Evolutionary conservation across 1,140 invertebrate genomes (phyloP), one percentile per base, ranked within the genome.

Genomic region (Amphibalanus amphitrite): DNA sequence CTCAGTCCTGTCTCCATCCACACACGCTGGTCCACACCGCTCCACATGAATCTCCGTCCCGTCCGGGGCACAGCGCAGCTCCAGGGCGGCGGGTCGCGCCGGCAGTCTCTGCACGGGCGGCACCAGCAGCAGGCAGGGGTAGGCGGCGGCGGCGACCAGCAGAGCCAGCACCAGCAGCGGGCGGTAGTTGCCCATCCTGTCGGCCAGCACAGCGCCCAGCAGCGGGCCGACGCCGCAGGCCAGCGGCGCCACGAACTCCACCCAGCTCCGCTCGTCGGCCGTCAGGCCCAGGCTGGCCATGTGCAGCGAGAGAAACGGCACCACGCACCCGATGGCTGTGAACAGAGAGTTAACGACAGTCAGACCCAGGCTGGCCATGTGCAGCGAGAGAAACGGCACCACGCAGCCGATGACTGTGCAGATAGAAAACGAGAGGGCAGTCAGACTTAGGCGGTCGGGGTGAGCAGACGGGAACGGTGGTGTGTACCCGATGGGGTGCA

Each of bases 271-370:
- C 77, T 92, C 88, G 25, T 85, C 82, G 72, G 84, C 81, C 65
- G 85, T 86, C 67, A 93, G 76, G 1, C 89, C 90, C 69, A 89
- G 80, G 38, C 83, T 78, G 70, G 84, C 79, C 82, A 91, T 90
- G 78, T 90, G 89, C 17, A 87, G 80, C 1, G 88, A 84, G 30
- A 92, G 84, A 77, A 89, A 89, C 23, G 90, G 86, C 74, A 89
- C 86, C 65, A 92, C 81, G 75, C 87, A 88, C 73, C 89, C 87
- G 75, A 92, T 80, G 72, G 86, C 90, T 91, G 79, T 33, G 79
- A 82, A 13, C 10, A 15, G 33, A 38, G 33, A 38, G 4, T 6
- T 15, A 15, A 6, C 33, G 33, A 15, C 33, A 4, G 33, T 38
- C 33, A 38, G 33, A 38, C 33, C 33, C 33, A 38, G 33, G 33